Base-by-base conservation (phyloP, 2,113 vertebrate genomes). In the Otus sunia region DNA sequence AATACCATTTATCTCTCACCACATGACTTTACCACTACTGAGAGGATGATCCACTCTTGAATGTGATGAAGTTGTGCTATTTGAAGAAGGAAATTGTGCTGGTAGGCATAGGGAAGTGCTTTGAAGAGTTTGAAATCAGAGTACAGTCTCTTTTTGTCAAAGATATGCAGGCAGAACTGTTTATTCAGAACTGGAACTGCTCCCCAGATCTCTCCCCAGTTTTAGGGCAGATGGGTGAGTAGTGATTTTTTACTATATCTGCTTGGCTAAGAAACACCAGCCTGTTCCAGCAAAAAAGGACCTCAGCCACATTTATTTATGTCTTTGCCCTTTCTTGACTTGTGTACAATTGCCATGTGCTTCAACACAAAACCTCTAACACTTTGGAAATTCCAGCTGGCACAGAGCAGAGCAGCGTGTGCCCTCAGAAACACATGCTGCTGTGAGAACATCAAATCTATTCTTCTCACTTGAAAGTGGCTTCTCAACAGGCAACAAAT, bases 51-150 rank as follows among this genome's bases (percentile, higher is more conserved):
- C 71, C 86, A 73, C 30, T 39, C 71, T 66, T 79, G 62, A 68
- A 69, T 77, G 72, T 77, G 79, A 86, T n/a, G 32, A 96, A 86
- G 29, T 63, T 59, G n/a, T 27, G n/a, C 15, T 92, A 18, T 86
- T 73, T 69, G 55, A 74, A 92, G 86, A 74, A 80, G 37, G 18
- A 88, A 91, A 66, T 67, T 62, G 23, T 34, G 63, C 71, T 91
- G 41, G 55, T 86, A 86, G 63, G 67, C 53, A 88, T 5, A 73
- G 39, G 32, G 29, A 93, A 79, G 63, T 60, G 34, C 71, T 94
- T 92, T 95, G 71, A 92, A 88, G 63, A 62, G 67, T 76, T 6
- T 90, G 49, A 93, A 92, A 83, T 90, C 53, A 73, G 86, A 90
- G 19, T 18, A 52, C 23, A 30, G 58, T 16, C 58, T 93, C 39